These are phyloP conservation scores for Notolabrus celidotus DNA, from an alignment of 2,797 vertebrate genomes.

Conservation along the genomic window DNA sequence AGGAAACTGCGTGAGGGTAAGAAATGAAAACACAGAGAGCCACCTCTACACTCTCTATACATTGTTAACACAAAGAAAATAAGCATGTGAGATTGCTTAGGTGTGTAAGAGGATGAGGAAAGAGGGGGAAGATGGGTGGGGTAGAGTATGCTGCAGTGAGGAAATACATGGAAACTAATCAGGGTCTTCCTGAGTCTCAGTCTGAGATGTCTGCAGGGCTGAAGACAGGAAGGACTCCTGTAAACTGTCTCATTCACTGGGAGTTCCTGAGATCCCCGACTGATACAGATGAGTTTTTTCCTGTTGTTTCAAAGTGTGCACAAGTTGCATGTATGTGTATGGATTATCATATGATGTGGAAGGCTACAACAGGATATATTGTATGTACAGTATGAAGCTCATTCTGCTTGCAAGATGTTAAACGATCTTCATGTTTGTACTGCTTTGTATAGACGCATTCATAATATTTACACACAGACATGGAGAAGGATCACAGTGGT, in stretches of 20 bases:
- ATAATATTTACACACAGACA: slow-evolving; percentile 58
- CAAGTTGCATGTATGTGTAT: not conserved
- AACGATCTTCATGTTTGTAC: slow-evolving; percentile 29
- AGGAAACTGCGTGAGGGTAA: slow-evolving; percentile 24
- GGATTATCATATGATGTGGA: not conserved
- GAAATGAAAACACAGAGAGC: slow-evolving; percentile 47
- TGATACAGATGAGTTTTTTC: slow-evolving; percentile 30
- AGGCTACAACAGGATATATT: slow-evolving; percentile 23
- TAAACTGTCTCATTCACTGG: slow-evolving; percentile 72
- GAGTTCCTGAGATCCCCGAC: slow-evolving; percentile 63
- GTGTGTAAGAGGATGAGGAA: slow-evolving; percentile 58
- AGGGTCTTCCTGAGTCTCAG: slow-evolving; percentile 81
- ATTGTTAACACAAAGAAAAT: slow-evolving; percentile 27
- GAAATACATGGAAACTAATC: slow-evolving; percentile 75
- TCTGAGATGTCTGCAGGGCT: slow-evolving; percentile 53
- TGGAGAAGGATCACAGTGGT: slow-evolving; percentile 15
- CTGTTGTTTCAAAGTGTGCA: slow-evolving; percentile 7
- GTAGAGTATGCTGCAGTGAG: slow-evolving; percentile 44
- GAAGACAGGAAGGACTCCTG: slow-evolving; percentile 76
- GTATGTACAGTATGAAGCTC: not conserved
- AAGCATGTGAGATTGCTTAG: slow-evolving; percentile 4
- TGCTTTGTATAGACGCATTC: slow-evolving; percentile 31
- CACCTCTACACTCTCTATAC: slow-evolving; percentile 23
- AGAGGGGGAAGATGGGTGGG: slow-evolving; percentile 38
- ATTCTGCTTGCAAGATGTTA: slow-evolving; percentile 5